Percentiles rank a stretch among this genome's conserved stretches.
Conservation (phyloP, 2,888 invertebrate genomes). For the Spisula solida region DNA sequence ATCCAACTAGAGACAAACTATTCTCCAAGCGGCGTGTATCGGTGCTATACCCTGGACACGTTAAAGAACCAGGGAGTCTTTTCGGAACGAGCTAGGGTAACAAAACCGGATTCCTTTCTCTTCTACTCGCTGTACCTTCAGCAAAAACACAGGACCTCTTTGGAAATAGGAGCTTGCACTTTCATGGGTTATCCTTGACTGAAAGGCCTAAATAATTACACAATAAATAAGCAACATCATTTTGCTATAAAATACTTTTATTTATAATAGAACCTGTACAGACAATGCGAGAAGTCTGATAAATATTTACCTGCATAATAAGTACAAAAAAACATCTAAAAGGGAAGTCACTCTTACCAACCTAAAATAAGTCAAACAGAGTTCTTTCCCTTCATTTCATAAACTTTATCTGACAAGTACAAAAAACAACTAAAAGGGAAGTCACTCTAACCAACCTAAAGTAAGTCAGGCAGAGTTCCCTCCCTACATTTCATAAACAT, state of each 20-base stretch:
- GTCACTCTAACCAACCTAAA: background rate
- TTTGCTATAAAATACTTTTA: conserved; percentile 6
- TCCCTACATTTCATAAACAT: background rate
- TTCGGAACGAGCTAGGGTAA: no score
- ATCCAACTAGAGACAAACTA: no score
- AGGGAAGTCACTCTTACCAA: background rate
- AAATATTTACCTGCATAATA: background rate
- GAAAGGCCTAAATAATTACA: no score
- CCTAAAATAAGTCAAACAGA: background rate
- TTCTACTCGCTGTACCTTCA: no score
- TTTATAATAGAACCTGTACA: conserved; percentile 8
- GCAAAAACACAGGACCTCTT: no score
- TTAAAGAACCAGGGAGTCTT: no score
- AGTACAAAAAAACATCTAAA: conserved; percentile 20
- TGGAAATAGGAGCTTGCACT: no score
- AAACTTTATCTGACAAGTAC: background rate
- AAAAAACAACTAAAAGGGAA: background rate
- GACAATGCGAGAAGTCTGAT: background rate
- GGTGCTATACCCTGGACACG: no score
- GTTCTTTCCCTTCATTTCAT: background rate
- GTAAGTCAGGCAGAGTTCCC: background rate
- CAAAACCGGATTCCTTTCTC: no score
- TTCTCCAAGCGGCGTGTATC: no score
- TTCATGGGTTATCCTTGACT: no score
- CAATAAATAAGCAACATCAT: background rate